Conservation (phyloP, 2,113 vertebrate genomes). For the Peromyscus leucopus region DNA sequence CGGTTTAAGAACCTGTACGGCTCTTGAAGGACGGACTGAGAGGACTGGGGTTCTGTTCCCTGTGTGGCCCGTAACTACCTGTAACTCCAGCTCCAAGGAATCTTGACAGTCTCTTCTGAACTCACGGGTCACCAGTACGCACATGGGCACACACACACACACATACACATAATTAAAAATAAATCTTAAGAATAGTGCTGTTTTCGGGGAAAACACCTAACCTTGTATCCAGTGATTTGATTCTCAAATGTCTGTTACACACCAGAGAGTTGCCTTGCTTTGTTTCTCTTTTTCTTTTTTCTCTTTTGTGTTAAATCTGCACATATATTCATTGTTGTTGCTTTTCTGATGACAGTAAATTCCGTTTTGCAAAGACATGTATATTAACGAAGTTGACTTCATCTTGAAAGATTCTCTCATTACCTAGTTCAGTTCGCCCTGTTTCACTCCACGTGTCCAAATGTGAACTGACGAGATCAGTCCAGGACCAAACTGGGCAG, state of each 20-base stretch:
- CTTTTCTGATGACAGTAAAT: conserved; percentile 21
- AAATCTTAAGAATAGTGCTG: background rate
- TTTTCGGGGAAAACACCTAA: background rate
- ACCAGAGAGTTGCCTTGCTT: background rate
- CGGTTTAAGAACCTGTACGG: background rate
- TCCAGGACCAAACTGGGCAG: background rate
- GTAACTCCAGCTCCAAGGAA: background rate
- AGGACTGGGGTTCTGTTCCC: background rate
- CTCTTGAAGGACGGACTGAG: background rate
- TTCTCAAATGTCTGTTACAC: background rate
- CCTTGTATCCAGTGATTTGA: background rate
- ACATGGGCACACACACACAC: background rate
- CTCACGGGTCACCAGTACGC: background rate
- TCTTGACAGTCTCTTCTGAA: background rate
- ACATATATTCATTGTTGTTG: background rate
- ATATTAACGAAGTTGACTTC: background rate
- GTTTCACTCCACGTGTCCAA: background rate
- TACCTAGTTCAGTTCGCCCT: background rate
- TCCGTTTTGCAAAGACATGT: background rate
- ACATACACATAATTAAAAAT: background rate
- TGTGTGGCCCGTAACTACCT: background rate
- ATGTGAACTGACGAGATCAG: background rate
- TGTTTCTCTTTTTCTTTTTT: background rate
- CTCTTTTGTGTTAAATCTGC: background rate
- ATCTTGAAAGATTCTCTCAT: background rate